Evolutionary conservation across 1,140 invertebrate species (phyloP).

Genomic region (Dryas iulia): DNA sequence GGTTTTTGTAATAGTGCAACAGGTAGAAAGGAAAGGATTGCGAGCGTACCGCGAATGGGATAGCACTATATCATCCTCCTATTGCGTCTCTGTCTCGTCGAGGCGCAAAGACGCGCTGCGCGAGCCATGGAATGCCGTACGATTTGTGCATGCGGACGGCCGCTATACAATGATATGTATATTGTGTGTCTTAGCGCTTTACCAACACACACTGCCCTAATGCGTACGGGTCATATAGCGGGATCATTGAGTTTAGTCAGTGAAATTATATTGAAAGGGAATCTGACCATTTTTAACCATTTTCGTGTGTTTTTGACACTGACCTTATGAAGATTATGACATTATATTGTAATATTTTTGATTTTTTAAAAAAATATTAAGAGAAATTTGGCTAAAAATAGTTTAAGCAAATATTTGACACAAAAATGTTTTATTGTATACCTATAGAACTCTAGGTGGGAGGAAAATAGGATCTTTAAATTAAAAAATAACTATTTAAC

Average conservation of each 20-base stretch:
- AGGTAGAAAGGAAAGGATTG: slow-evolving; percentile 79
- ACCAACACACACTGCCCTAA: slow-evolving; percentile 78
- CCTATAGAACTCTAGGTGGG: no score
- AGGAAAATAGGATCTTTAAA: no score
- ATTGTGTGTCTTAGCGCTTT: slow-evolving; percentile 57
- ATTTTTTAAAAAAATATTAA: no score
- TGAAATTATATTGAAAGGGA: slow-evolving; percentile 80
- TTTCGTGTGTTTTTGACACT: slow-evolving; percentile 44
- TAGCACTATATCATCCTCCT: slow-evolving; percentile 48
- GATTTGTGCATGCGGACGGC: slow-evolving; percentile 70
- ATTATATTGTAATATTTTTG: slow-evolving; percentile 7
- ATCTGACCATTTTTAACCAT: slow-evolving; percentile 74
- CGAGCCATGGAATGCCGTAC: slow-evolving; percentile 75
- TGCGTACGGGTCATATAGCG: slow-evolving; percentile 78
- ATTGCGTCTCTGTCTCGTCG: slow-evolving; percentile 50
- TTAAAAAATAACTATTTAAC: no score
- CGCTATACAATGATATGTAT: slow-evolving; percentile 46
- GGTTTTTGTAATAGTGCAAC: slow-evolving; percentile 79
- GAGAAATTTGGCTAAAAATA: no score
- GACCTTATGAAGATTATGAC: background rate
- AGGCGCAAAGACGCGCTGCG: slow-evolving; percentile 37
- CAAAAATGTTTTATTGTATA: no score
- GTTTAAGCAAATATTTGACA: no score
- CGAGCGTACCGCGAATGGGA: slow-evolving; percentile 63
- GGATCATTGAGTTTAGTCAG: slow-evolving; percentile 76